Base-by-base conservation (phyloP, 2,797 vertebrate genomes). In the Otolemur crassicaudatus region DNA sequence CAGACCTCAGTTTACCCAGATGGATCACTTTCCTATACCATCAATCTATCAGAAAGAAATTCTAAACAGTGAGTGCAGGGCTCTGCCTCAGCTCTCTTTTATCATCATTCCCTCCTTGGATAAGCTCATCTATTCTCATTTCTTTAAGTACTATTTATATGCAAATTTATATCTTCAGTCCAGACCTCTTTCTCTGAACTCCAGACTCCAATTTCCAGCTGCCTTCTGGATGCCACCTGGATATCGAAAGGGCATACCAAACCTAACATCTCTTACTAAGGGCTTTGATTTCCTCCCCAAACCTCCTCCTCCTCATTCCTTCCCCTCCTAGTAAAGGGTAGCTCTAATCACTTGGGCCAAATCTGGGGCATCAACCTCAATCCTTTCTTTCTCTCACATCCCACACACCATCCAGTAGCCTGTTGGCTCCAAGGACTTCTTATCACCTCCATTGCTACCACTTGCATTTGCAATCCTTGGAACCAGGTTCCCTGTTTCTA, bases 151-250 rank as follows among this genome's bases (percentile, higher is more conserved):
- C 69, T 75, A 81, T 70, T 70, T 81, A 17, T 40, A 77, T 92
- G 94, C 90, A 95, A 75, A 76, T 94, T 9, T 49, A 9, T 23
- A 46, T 65, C 79, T 93, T 37, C 22, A 29, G 23, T 40, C 34
- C 13, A 40, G 91, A 56, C 31, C 73, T 94, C 84, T 80, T 89
- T 34, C 23, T 22, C 77, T 49, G 37, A 73, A 72, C 70, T 31
- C 69, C 87, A 94, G 72, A 43, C 69, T 94, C 61, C 73, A 82
- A 43, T 94, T 90, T 37, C 90, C 63, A 61, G n/a, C 40, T 6
- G 67, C 65, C 67, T 90, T 63, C 67, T 67, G 1, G 2, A 56
- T 5, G 3, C 72, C 23, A 19, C 49, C 70, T 93, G 76, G 43
- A 69, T 61, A 61, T 34, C 89, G 46, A 60, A 61, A 0, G 0